Evolutionary conservation across 2,113 vertebrate species (phyloP).

Genomic region (Urocitellus parryii): DNA sequence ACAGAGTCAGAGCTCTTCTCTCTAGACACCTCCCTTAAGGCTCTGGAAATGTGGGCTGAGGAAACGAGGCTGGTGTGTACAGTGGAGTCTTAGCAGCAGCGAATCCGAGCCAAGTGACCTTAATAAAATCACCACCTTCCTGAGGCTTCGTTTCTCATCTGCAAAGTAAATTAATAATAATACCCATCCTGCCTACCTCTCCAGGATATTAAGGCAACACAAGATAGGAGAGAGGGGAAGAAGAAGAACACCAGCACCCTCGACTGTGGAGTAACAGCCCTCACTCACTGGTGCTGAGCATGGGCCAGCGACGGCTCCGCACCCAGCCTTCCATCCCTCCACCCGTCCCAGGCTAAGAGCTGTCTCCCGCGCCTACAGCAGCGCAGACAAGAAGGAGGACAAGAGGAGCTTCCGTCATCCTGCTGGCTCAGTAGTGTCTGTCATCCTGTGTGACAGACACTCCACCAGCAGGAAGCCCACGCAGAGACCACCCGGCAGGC

Average conservation of each 20-base stretch:
- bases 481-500: too few relatives aligned
- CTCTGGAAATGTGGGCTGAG: neutral
- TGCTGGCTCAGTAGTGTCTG: too few relatives aligned
- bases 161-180: neutral
- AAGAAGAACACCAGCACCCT: neutral
- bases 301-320: accelerated
- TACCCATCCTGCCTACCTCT: neutral
- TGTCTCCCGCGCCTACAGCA: neutral
- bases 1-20: neutral
- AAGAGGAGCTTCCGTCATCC: neutral
- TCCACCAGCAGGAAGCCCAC: neutral
- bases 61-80: accelerated
- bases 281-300: accelerated
- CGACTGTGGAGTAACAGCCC: too few relatives aligned
- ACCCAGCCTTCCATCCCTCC: neutral
- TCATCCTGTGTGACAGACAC: too few relatives aligned
- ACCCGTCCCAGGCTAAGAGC: accelerated
- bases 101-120: neutral
- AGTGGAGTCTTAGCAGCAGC: neutral
- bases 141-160: neutral
- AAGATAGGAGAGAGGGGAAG: neutral
- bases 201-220: too few relatives aligned
- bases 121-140: neutral
- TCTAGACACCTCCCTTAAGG: accelerated
- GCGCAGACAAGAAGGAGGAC: accelerated